Evolutionary conservation across 2,113 vertebrate species (phyloP).

Genomic region (Crotalus helleri): DNA sequence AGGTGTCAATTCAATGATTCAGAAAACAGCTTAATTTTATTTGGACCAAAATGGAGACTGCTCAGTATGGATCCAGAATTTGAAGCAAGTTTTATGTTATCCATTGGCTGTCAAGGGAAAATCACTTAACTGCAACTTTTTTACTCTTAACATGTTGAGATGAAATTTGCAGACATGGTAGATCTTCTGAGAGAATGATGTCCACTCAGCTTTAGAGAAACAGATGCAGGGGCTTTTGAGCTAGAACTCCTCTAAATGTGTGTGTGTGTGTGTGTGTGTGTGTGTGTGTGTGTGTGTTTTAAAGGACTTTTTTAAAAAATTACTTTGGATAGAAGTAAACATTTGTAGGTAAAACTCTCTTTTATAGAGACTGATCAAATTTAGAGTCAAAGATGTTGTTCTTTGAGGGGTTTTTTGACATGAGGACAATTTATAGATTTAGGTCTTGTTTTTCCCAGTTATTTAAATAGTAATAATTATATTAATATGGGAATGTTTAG

Average conservation of each 20-base stretch:
- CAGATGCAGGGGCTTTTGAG: background rate
- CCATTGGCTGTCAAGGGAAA: background rate
- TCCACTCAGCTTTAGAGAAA: background rate
- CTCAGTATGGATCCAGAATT: background rate
- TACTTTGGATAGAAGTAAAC: background rate
- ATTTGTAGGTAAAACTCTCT: background rate
- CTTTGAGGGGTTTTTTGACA: background rate
- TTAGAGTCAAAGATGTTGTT: background rate
- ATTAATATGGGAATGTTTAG: background rate
- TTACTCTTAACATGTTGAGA: background rate
- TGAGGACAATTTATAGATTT: background rate
- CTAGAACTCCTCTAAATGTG: background rate
- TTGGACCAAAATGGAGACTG: background rate
- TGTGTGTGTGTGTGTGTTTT: background rate
- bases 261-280: background rate
- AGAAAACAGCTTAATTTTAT: background rate
- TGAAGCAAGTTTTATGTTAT: background rate
- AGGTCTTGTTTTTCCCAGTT: background rate
- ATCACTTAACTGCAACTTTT: background rate
- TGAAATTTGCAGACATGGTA: background rate
- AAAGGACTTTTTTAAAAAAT: background rate
- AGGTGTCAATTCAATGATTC: background rate
- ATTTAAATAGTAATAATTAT: background rate
- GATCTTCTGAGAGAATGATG: background rate
- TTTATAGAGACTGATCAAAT: background rate